Evolutionary conservation across 1,140 invertebrate genomes (phyloP).

Genomic region (Bombus superbus): DNA sequence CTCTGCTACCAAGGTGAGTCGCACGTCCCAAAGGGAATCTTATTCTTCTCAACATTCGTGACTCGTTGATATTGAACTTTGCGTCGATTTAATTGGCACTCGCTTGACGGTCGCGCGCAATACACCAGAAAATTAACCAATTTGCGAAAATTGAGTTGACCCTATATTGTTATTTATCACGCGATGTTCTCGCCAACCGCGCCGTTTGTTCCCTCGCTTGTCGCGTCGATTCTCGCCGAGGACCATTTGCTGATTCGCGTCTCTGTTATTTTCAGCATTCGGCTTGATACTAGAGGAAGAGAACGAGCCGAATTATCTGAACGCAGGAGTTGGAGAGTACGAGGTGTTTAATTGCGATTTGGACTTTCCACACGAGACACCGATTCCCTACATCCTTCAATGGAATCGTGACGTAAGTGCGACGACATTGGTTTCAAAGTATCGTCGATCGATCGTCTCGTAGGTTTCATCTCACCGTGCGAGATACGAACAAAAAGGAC

Average conservation of each 20-base stretch:
- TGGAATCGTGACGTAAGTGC: constrained; percentile 95
- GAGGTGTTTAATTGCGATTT: constrained; percentile 95
- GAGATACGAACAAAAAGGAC: not conserved
- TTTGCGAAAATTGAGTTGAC: constrained; percentile 55
- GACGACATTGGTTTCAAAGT: not conserved
- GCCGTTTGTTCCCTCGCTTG: not conserved
- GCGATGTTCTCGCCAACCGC: constrained; percentile 27
- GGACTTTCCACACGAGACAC: constrained; percentile 93
- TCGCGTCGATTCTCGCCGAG: not conserved
- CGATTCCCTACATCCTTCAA: constrained; percentile 94
- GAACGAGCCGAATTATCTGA: constrained; percentile 86
- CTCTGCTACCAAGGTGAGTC: constrained; percentile 59
- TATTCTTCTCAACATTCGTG: too few relatives aligned
- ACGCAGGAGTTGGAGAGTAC: constrained; percentile 92
- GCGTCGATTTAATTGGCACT: constrained; percentile 15
- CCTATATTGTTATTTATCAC: constrained; percentile 47
- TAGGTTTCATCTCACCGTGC: not conserved
- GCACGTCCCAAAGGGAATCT: too few relatives aligned
- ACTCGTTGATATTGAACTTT: constrained; percentile 11
- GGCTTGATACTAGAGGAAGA: constrained; percentile 83
- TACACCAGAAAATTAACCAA: constrained; percentile 56
- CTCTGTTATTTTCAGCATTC: constrained; percentile 70
- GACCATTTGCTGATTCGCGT: not conserved
- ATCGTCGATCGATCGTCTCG: not conserved
- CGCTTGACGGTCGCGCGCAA: constrained; percentile 50